phyloP scores from a whole-genome alignment of 2,888 invertebrate species.

The Antheraea assamensis region DNA sequence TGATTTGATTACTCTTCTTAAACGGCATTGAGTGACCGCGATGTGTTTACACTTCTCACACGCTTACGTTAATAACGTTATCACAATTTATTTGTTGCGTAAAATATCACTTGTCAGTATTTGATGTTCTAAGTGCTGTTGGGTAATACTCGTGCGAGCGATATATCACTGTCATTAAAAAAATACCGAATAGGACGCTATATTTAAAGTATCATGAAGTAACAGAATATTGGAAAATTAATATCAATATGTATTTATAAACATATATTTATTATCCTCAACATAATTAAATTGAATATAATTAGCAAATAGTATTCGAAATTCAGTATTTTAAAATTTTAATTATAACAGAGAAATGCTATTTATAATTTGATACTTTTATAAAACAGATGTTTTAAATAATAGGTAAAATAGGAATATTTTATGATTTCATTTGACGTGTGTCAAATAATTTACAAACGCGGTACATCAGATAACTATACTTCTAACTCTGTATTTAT shows the following conservation, averaged over 20 bases:
- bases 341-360: not conserved
- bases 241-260: not conserved
- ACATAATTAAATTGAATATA: not conserved
- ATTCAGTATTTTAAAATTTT: not conserved
- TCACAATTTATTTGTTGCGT: constrained; percentile 54
- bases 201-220: not conserved
- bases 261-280: not conserved
- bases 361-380: not conserved
- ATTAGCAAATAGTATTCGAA: not conserved
- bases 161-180: not conserved
- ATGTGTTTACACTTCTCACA: constrained; percentile 56
- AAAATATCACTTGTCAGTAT: constrained; percentile 52
- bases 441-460: too few relatives aligned
- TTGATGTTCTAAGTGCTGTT: constrained; percentile 35
- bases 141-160: constrained; percentile 3
- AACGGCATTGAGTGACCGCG: constrained; percentile 51
- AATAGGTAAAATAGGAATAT: not conserved
- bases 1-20: constrained; percentile 73
- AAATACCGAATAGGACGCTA: not conserved
- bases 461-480: too few relatives aligned
- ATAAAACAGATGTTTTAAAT: not conserved
- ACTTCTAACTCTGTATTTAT: too few relatives aligned
- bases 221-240: not conserved
- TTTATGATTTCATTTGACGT: not conserved
- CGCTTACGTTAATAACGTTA: constrained; percentile 54